Evolutionary conservation across 2,113 vertebrate species (phyloP).

Genomic region (Phaethon lepturus): DNA sequence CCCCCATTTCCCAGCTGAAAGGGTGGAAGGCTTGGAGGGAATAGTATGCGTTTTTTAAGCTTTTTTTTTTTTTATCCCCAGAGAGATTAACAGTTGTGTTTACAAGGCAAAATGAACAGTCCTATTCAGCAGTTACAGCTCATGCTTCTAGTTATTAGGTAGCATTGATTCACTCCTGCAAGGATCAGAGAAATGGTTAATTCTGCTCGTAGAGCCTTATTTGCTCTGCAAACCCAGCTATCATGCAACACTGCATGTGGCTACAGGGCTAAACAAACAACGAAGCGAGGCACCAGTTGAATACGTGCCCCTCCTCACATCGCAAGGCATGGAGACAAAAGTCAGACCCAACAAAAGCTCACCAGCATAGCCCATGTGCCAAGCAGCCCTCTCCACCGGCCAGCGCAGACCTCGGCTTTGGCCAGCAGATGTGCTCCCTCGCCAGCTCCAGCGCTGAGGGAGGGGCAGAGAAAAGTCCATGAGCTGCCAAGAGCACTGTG

Average conservation of each 20-base stretch:
- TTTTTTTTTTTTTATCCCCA: background rate
- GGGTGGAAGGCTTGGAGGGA: background rate
- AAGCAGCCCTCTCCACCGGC: background rate
- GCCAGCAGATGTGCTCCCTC: background rate
- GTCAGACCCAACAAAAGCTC: background rate
- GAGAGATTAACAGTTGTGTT: background rate
- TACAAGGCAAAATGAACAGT: background rate
- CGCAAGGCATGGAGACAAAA: background rate
- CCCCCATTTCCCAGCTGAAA: background rate
- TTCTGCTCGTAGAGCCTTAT: background rate
- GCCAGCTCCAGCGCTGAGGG: background rate
- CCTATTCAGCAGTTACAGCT: background rate
- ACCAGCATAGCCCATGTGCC: background rate
- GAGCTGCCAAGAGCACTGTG: background rate
- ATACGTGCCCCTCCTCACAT: background rate
- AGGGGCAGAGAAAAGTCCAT: background rate
- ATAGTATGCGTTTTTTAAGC: background rate
- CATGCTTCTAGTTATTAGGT: background rate
- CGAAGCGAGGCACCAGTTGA: rapidly evolving
- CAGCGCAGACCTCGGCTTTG: too few relatives aligned
- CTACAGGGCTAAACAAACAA: background rate
- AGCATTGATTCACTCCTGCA: background rate
- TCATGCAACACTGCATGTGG: rapidly evolving
- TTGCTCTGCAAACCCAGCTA: conserved; percentile 39
- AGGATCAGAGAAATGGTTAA: background rate